Conservation (phyloP, 2,888 invertebrate genomes). For the Gortyna flavago region DNA sequence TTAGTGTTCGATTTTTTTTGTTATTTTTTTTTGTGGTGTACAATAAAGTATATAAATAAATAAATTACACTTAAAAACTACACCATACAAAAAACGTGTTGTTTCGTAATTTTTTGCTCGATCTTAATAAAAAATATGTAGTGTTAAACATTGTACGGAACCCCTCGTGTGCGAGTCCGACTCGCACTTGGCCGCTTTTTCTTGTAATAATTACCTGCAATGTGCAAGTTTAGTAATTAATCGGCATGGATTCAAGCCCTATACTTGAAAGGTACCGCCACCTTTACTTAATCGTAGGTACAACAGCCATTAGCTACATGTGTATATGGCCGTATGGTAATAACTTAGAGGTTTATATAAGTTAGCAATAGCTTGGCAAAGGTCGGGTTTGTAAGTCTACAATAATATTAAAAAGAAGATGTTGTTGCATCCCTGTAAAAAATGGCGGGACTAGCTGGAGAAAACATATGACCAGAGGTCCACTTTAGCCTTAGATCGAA, state of each 20-base stretch:
- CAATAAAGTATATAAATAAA: no score
- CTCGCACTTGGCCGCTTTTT: slow-evolving; percentile 13
- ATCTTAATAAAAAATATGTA: not conserved
- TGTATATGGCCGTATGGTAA: slow-evolving; percentile 8
- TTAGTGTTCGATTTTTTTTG: no score
- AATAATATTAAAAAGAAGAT: not conserved
- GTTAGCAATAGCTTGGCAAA: slow-evolving; percentile 28
- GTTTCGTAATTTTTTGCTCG: not conserved
- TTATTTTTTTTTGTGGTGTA: no score
- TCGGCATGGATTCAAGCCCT: slow-evolving; percentile 40
- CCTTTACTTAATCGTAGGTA: slow-evolving; percentile 46
- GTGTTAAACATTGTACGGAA: not conserved
- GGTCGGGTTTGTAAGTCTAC: not conserved
- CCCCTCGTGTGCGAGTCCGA: no score
- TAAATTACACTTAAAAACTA: no score
- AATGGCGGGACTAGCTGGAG: not conserved
- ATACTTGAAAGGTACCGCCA: slow-evolving; percentile 51
- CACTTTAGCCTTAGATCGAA: no score
- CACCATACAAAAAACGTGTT: no score
- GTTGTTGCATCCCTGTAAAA: not conserved
- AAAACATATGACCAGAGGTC: no score
- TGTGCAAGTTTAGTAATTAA: slow-evolving; percentile 59
- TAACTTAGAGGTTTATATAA: slow-evolving; percentile 40
- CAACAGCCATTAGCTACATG: slow-evolving; percentile 11
- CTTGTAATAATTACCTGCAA: slow-evolving; percentile 48